phyloP scores from a whole-genome alignment of 2,797 vertebrate genomes.

The Sebastes itinus region DNA sequence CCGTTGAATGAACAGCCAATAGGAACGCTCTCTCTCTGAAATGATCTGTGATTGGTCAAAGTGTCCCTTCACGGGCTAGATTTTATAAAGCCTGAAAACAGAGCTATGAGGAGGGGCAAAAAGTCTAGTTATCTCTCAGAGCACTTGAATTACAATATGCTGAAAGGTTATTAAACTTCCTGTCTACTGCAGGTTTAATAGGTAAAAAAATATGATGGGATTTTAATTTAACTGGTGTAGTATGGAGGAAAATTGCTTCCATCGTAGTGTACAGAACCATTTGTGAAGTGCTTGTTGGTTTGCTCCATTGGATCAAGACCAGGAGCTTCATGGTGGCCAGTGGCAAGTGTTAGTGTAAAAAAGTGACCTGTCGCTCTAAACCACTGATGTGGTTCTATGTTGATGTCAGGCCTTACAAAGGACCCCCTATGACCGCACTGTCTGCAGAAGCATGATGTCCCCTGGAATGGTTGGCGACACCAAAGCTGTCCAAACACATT shows the following conservation, averaged over 20 bases:
- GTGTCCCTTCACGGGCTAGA: neutral
- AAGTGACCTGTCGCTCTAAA: conserved; percentile 49
- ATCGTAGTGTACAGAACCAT: neutral
- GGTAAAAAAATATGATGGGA: neutral
- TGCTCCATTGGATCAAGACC: conserved; percentile 13
- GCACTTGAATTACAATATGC: neutral
- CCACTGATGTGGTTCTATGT: conserved; percentile 44
- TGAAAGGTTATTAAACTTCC: neutral
- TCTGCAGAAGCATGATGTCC: conserved; percentile 58
- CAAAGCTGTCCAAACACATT: conserved; percentile 77
- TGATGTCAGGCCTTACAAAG: conserved; percentile 55
- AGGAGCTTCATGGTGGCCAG: conserved; percentile 10
- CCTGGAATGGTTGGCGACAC: conserved; percentile 71
- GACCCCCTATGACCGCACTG: conserved; percentile 38
- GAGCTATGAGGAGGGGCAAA: neutral
- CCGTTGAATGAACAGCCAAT: neutral
- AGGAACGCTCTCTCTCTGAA: neutral
- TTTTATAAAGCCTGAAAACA: neutral
- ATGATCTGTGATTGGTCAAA: neutral
- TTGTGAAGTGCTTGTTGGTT: neutral
- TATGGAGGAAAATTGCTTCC: neutral
- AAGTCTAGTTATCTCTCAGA: neutral
- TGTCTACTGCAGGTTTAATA: neutral
- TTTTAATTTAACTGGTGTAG: neutral
- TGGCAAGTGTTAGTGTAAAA: conserved; percentile 49